Conservation (phyloP, 2,797 vertebrate species). For the Sebastes hubbsi region DNA sequence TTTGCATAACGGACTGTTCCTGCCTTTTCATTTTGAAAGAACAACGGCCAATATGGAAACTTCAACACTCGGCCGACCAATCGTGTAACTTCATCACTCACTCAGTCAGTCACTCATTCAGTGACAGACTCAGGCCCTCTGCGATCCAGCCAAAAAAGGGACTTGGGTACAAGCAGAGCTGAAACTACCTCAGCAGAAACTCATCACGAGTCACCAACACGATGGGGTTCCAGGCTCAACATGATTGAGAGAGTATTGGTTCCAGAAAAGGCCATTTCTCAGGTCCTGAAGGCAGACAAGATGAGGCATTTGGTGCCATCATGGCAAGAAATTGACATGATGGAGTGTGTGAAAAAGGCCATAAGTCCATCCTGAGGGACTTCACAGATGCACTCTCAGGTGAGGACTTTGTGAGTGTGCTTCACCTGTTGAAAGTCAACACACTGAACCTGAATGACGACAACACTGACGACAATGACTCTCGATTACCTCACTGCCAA, state of each 20-base stretch:
- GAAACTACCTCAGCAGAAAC: not conserved
- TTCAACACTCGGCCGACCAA: too few relatives aligned
- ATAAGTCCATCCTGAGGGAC: not conserved
- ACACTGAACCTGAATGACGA: not conserved
- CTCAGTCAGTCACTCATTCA: too few relatives aligned
- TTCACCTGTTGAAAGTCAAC: not conserved
- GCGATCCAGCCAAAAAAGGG: too few relatives aligned
- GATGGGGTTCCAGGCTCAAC: not conserved
- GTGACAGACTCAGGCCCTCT: too few relatives aligned
- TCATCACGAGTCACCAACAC: not conserved
- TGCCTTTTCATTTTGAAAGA: too few relatives aligned
- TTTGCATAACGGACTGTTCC: too few relatives aligned
- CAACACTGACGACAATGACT: not conserved
- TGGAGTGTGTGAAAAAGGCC: not conserved
- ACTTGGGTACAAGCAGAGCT: not conserved
- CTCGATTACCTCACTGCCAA: not conserved
- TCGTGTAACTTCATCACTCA: too few relatives aligned
- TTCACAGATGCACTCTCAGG: not conserved
- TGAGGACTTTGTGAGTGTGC: fast-evolving
- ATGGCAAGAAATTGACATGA: not conserved
- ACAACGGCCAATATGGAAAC: too few relatives aligned
- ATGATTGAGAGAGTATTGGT: not conserved
- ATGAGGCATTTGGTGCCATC: not conserved
- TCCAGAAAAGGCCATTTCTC: not conserved
- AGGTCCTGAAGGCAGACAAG: not conserved